Evolutionary conservation across 1,140 invertebrate genomes (phyloP).

Genomic region (Temnothorax curvispinosus): DNA sequence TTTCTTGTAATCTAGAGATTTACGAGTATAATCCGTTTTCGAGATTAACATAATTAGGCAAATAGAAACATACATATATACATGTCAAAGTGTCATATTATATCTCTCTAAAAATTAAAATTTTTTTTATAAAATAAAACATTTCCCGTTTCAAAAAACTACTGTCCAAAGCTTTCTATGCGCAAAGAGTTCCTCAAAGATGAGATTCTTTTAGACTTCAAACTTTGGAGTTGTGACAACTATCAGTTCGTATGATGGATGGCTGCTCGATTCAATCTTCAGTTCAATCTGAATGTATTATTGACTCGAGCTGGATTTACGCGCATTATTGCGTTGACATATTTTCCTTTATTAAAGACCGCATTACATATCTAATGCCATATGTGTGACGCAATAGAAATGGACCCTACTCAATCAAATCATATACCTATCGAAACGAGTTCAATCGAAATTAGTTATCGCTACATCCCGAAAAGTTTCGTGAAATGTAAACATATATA

Average conservation of each 20-base stretch:
- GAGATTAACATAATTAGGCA: background rate
- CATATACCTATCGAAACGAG: background rate
- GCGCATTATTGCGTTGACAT: background rate
- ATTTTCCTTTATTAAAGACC: background rate
- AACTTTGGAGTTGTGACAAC: conserved; percentile 1
- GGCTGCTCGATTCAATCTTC: background rate
- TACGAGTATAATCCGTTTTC: conserved; percentile 1
- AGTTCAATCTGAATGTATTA: background rate
- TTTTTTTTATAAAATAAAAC: background rate
- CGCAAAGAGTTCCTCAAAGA: background rate
- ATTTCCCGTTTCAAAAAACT: conserved; percentile 15
- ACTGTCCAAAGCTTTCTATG: background rate
- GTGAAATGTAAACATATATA: background rate
- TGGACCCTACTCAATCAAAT: background rate
- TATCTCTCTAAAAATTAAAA: background rate
- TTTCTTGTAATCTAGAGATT: background rate
- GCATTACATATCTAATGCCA: background rate
- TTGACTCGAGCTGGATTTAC: background rate
- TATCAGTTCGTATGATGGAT: conserved; percentile 16
- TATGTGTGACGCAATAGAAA: background rate
- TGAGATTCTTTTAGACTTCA: conserved; percentile 4
- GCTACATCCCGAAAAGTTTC: background rate
- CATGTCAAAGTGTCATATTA: background rate
- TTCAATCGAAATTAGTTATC: conserved; percentile 53
- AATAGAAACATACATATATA: background rate